phyloP scores from a whole-genome alignment of 2,797 vertebrate species.

The Takifugu rubripes region DNA sequence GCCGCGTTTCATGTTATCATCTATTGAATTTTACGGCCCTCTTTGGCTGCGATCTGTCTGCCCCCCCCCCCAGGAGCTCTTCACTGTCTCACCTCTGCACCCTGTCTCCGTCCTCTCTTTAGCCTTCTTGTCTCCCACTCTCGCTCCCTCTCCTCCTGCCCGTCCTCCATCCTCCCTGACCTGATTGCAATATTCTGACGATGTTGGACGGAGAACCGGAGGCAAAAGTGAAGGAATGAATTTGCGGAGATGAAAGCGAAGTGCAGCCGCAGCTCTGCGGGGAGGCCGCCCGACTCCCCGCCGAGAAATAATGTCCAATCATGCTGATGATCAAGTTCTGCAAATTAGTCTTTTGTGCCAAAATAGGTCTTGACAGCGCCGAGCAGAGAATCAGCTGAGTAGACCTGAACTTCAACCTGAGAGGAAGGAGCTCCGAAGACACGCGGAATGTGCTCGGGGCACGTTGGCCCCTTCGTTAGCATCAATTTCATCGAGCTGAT shows the following conservation, averaged over 20 bases:
- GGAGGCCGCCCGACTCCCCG: background rate
- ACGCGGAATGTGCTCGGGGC: too few relatives aligned
- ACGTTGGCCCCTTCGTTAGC: too few relatives aligned
- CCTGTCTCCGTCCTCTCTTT: slow-evolving; percentile 11
- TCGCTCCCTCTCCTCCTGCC: slow-evolving; percentile 17
- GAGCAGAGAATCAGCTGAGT: background rate
- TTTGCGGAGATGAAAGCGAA: background rate
- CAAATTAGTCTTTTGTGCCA: background rate
- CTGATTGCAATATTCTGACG: background rate
- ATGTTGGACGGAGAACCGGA: background rate
- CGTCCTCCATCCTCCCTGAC: too few relatives aligned
- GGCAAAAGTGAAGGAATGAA: background rate
- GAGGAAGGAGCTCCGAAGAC: too few relatives aligned
- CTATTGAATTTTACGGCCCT: slow-evolving; percentile 58
- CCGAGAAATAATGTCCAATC: background rate
- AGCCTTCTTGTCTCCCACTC: background rate
- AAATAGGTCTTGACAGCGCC: background rate
- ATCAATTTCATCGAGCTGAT: too few relatives aligned
- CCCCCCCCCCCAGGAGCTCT: slow-evolving; percentile 22
- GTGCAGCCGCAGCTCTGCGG: background rate
- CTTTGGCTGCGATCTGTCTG: slow-evolving; percentile 38
- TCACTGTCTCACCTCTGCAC: slow-evolving; percentile 30
- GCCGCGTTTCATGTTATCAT: slow-evolving; percentile 56
- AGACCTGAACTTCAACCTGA: background rate
- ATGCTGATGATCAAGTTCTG: background rate